These are phyloP conservation scores for Colius striatus DNA, from an alignment of 2,113 vertebrate genomes.

Conservation along the genomic window DNA sequence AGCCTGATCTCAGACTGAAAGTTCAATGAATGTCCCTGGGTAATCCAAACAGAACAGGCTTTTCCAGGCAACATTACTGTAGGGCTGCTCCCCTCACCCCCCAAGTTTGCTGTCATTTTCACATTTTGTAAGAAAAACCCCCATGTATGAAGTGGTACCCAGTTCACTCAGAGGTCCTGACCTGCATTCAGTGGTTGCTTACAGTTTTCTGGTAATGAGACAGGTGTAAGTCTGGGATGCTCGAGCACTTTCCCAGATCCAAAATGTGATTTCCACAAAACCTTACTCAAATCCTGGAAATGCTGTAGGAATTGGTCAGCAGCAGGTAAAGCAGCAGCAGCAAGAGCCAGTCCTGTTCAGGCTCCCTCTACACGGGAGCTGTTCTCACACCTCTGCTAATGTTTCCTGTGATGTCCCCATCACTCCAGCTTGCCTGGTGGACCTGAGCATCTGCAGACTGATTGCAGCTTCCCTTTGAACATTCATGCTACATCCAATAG, in stretches of 20 bases:
- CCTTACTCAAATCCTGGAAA: neutral
- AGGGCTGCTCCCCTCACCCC: neutral
- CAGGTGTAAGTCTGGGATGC: neutral
- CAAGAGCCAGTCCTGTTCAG: fast-evolving
- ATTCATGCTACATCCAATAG: neutral
- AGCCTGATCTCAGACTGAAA: neutral
- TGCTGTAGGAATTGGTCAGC: neutral
- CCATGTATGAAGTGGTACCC: neutral
- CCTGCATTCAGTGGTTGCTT: neutral
- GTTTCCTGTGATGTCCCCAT: neutral
- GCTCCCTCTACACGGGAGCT: neutral
- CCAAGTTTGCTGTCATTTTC: neutral
- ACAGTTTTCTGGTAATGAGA: neutral
- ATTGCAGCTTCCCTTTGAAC: neutral
- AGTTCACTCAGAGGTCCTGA: neutral
- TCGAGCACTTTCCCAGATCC: neutral
- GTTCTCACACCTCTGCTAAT: neutral
- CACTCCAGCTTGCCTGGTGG: neutral
- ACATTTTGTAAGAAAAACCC: neutral
- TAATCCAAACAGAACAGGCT: neutral
- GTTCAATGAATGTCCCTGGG: neutral
- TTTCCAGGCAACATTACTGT: neutral
- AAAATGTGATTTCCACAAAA: neutral
- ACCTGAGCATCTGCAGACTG: neutral
- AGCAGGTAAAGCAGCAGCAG: neutral